Evolutionary conservation across 2,113 vertebrate genomes (phyloP), one percentile per base, ranked within the genome.

Genomic region (Chamaea fasciata): DNA sequence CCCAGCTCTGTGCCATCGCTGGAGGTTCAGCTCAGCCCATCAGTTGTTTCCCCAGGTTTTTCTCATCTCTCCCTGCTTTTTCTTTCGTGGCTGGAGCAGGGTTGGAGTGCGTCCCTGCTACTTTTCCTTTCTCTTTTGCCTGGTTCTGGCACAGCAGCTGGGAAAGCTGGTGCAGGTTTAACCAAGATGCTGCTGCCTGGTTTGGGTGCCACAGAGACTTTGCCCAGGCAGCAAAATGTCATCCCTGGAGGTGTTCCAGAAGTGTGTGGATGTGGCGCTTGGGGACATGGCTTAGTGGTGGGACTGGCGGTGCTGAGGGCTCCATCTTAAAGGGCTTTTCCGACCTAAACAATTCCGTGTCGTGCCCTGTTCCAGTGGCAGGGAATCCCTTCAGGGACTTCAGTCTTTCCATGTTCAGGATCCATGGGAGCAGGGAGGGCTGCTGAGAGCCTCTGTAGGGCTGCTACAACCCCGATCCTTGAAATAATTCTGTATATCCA

Each of bases 11-110:
- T 10, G 4, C 21, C 26, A 0, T 1, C 0, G 4, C 42, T 42
- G 2, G 16, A 57, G 44, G 26, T 31, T 21, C 13, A 50, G 46
- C 60, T 78, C 49, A 59, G 64, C 30, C 3, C 9, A 24, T 49
- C 47, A 49, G 7, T 23, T 50, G 8, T 31, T 63, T 53, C 67
- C 0, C 0, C 4, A n/a, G n/a, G 10, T 16, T 16, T 47, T 19
- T 37, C 70, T 64, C 49, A 8, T 52, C 37, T 65, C 18, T 35
- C 22, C 15, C 16, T 12, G 5, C 2, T 15, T 30, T 79, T 26
- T 83, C 22, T 8, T 15, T 15, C 9, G 10, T 21, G 56, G 33
- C 41, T 50, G 77, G 31, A 41, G 46, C 37, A 22, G 53, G 6
- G 2, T 24, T 52, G 13, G 41, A 81, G 60, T 3, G 2, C 5